Conservation (phyloP, 2,888 invertebrate species). For the Cryptophagus acutangulus region DNA sequence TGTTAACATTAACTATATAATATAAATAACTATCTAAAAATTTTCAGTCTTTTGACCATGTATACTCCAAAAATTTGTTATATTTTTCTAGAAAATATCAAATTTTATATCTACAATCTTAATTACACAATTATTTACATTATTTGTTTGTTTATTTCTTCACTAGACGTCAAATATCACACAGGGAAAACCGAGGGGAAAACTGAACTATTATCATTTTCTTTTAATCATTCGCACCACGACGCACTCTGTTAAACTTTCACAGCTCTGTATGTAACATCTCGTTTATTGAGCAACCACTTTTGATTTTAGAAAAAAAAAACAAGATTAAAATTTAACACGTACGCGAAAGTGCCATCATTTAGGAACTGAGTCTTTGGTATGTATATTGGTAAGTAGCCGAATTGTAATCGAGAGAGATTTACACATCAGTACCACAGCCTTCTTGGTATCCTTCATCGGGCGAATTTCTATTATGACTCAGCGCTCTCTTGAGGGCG, state of each 20-base stretch:
- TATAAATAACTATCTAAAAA: slow-evolving; percentile 32
- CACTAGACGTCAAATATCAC: slow-evolving; percentile 34
- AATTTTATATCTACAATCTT: slow-evolving; percentile 27
- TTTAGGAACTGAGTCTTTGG: slow-evolving; percentile 33
- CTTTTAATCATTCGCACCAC: slow-evolving; percentile 18
- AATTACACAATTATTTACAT: slow-evolving; percentile 35
- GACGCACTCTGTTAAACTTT: slow-evolving; percentile 22
- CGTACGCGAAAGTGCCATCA: slow-evolving; percentile 9
- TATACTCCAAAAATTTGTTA: slow-evolving; percentile 38
- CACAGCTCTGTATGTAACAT: slow-evolving; percentile 28
- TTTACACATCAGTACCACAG: slow-evolving; percentile 85
- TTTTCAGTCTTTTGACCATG: slow-evolving; percentile 44
- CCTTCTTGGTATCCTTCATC: slow-evolving; percentile 92
- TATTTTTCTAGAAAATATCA: slow-evolving; percentile 23
- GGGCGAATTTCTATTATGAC: slow-evolving; percentile 77
- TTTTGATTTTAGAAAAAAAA: neutral
- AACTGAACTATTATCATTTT: slow-evolving; percentile 1
- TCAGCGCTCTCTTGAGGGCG: slow-evolving; percentile 77
- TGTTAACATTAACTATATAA: slow-evolving; percentile 17
- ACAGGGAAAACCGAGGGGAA: slow-evolving; percentile 26
- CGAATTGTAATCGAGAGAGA: slow-evolving; percentile 5
- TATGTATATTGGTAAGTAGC: slow-evolving; percentile 12
- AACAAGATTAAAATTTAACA: slow-evolving; percentile 5
- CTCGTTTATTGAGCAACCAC: slow-evolving; percentile 7
- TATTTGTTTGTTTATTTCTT: no score